Percentiles rank a stretch among this genome's conserved stretches.
Evolutionary conservation across 2,888 invertebrate species (phyloP).

Genomic region (Synanthedon myopaeformis): DNA sequence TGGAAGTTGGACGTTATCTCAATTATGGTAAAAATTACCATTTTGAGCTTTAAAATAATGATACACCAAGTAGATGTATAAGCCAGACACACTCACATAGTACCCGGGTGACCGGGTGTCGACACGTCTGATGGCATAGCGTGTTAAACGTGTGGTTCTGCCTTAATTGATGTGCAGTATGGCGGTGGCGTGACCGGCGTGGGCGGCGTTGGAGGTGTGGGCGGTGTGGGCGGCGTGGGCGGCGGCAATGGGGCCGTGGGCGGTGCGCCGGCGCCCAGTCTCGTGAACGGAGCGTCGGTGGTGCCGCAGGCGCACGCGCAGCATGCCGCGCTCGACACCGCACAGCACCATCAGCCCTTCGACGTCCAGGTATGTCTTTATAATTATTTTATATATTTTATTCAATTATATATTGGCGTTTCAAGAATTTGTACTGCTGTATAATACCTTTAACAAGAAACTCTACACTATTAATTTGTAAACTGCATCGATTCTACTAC

Average conservation of each 20-base stretch:
- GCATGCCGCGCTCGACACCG: conserved; percentile 48
- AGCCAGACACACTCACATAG: too few relatives aligned
- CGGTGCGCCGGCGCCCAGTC: conserved; percentile 27
- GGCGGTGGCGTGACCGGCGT: conserved; percentile 16
- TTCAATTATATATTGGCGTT: too few relatives aligned
- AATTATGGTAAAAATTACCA: too few relatives aligned
- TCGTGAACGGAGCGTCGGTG: conserved; percentile 60
- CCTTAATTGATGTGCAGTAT: conserved; percentile 8
- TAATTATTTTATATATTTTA: too few relatives aligned
- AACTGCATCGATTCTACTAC: too few relatives aligned
- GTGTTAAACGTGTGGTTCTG: conserved; percentile 2
- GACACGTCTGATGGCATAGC: conserved; percentile 1
- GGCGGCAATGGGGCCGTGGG: conserved; percentile 16
- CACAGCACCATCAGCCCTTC: conserved; percentile 79
- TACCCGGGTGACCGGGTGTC: too few relatives aligned
- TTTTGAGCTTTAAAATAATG: too few relatives aligned
- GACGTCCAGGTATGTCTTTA: conserved; percentile 80
- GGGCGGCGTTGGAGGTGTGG: conserved; percentile 19
- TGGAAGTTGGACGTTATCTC: too few relatives aligned
- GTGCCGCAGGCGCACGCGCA: conserved; percentile 50
- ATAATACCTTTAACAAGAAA: too few relatives aligned
- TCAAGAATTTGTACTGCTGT: too few relatives aligned
- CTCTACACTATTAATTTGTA: too few relatives aligned
- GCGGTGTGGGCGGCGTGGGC: conserved; percentile 20
- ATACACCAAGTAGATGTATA: too few relatives aligned